Percentiles rank a stretch among this genome's conserved stretches.
These are phyloP conservation scores for Ischnura elegans DNA, from an alignment of 2,888 invertebrate species.

Conservation along the genomic window DNA sequence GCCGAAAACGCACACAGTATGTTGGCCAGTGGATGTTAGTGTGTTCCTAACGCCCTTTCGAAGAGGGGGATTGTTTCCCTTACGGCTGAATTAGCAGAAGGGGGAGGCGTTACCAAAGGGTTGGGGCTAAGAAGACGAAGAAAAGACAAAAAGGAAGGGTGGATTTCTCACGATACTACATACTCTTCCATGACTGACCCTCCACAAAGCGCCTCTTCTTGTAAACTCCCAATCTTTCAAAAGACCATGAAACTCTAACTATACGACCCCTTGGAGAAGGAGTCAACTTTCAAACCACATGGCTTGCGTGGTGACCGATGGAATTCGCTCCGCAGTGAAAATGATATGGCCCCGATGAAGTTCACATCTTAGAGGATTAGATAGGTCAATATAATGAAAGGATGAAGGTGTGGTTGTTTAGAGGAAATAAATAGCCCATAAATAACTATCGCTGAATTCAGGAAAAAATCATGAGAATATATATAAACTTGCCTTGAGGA, in stretches of 20 bases:
- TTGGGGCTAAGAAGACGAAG: background rate
- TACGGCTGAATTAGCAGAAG: too few relatives aligned
- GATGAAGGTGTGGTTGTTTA: too few relatives aligned
- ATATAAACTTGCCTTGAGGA: too few relatives aligned
- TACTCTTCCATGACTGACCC: background rate
- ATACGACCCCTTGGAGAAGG: background rate
- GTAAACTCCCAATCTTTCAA: conserved; percentile 26
- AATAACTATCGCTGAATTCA: background rate
- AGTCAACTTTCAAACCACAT: background rate
- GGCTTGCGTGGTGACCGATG: background rate
- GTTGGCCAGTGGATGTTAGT: background rate
- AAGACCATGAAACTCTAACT: background rate
- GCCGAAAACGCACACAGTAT: background rate
- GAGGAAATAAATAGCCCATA: too few relatives aligned
- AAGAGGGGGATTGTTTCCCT: background rate
- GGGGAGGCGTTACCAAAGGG: too few relatives aligned
- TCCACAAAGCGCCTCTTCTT: background rate
- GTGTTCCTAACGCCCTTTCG: background rate
- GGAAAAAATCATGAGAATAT: too few relatives aligned
- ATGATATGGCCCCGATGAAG: background rate
- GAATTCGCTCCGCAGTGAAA: background rate
- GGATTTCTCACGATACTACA: background rate
- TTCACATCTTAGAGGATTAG: background rate
- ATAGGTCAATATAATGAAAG: too few relatives aligned
- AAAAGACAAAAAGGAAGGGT: background rate